Conservation (phyloP, 2,797 vertebrate species). For the Phoxinus dragarum region DNA sequence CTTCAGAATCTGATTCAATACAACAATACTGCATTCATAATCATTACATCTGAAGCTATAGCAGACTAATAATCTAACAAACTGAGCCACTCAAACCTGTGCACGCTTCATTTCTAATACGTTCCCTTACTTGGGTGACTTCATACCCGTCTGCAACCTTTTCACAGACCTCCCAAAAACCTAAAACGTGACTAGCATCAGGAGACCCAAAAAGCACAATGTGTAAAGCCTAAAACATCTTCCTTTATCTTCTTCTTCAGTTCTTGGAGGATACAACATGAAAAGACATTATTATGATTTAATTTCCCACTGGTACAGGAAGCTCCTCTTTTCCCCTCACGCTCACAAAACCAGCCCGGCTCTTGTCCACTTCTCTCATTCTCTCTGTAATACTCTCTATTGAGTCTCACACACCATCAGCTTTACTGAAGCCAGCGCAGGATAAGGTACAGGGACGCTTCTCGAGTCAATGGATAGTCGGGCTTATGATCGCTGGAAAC, state of each 20-base stretch:
- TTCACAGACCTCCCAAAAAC: not conserved
- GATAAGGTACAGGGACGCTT: not conserved
- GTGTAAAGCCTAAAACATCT: slow-evolving; percentile 17
- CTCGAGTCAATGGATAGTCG: not conserved
- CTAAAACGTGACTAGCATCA: slow-evolving; percentile 21
- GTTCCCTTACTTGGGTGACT: not conserved
- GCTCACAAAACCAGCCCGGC: not conserved
- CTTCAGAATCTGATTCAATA: not conserved
- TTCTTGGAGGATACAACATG: slow-evolving; percentile 17
- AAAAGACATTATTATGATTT: slow-evolving; percentile 36
- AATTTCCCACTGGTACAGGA: slow-evolving; percentile 28
- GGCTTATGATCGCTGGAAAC: not conserved
- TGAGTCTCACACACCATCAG: slow-evolving; percentile 14
- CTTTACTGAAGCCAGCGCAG: not conserved
- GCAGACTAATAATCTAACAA: not conserved
- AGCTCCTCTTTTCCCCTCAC: not conserved
- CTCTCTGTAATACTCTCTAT: not conserved
- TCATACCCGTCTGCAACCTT: not conserved
- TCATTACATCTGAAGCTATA: not conserved
- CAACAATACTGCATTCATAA: not conserved
- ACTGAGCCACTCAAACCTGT: not conserved
- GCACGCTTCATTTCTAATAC: not conserved
- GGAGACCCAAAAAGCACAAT: slow-evolving; percentile 17
- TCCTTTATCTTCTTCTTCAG: slow-evolving; percentile 17
- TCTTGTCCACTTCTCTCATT: slow-evolving; percentile 19